Percentiles rank a stretch among this genome's conserved stretches.
phyloP scores from a whole-genome alignment of 2,797 vertebrate species.

The Chromis chromis region DNA sequence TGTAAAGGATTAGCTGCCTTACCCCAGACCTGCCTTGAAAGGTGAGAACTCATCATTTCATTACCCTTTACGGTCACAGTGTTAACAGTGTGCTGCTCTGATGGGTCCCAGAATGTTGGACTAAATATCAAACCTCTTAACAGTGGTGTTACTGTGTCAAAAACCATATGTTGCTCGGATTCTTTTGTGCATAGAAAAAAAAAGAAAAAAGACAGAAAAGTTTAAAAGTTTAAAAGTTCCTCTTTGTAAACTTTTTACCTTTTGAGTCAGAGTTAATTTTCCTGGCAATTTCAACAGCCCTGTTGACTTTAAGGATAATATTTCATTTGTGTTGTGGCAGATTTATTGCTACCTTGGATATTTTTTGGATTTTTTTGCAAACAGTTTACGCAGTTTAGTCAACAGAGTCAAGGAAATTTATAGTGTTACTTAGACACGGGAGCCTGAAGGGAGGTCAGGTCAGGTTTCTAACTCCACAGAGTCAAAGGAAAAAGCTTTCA shows the following conservation, averaged over 20 bases:
- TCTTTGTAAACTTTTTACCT: background rate
- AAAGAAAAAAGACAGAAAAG: too few species aligned
- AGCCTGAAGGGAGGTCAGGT: background rate
- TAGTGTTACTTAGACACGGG: background rate
- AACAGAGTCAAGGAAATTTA: too few species aligned
- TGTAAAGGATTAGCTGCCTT: slow-evolving; percentile 94
- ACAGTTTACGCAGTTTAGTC: background rate
- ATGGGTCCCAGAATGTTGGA: background rate
- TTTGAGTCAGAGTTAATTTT: background rate
- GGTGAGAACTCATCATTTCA: slow-evolving; percentile 81
- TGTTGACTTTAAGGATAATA: background rate
- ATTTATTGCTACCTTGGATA: background rate
- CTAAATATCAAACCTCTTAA: too few species aligned
- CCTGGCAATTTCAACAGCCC: background rate
- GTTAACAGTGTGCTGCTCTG: too few species aligned
- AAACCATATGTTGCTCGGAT: too few species aligned
- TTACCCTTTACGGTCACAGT: background rate
- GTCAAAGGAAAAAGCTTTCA: background rate
- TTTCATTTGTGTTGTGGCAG: background rate
- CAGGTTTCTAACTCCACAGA: background rate
- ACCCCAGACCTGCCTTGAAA: slow-evolving; percentile 91
- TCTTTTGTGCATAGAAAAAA: too few species aligned
- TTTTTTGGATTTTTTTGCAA: background rate
- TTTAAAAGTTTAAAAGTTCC: background rate
- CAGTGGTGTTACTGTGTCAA: too few species aligned